A percentile compares a stretch with the other conserved stretches of the same genome.
Conservation (phyloP, 2,113 vertebrate species). For the Opisthocomus hoazin region DNA sequence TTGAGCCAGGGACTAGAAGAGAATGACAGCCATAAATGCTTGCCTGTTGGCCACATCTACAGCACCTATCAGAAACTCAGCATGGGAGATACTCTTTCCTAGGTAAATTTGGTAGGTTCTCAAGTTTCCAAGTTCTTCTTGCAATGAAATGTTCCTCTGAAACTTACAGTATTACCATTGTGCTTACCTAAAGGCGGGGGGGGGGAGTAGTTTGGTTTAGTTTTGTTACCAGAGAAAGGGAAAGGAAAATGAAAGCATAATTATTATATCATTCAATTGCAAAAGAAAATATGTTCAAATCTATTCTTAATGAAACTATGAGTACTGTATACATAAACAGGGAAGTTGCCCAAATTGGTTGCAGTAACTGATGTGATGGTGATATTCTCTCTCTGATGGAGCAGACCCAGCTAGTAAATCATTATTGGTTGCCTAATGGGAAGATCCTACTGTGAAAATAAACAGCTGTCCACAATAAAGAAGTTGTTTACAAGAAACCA, state of each 20-base stretch:
- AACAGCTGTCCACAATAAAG: constrained; percentile 40
- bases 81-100: background rate
- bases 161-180: background rate
- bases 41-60: background rate
- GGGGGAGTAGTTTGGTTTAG: background rate
- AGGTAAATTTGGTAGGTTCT: background rate
- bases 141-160: background rate
- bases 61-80: background rate
- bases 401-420: constrained; percentile 26
- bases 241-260: background rate
- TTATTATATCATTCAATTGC: background rate
- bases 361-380: background rate
- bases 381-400: background rate
- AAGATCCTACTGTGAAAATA: constrained; percentile 51
- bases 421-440: constrained; percentile 23
- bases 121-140: background rate
- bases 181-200: background rate
- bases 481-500: constrained; percentile 26
- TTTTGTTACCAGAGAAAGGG: background rate
- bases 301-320: background rate
- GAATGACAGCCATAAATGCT: background rate
- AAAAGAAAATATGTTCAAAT: background rate
- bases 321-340: background rate
- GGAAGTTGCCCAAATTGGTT: background rate
- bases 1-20: background rate